Evolutionary conservation across 2,888 invertebrate species (phyloP).

Genomic region (Eurytoma californica): DNA sequence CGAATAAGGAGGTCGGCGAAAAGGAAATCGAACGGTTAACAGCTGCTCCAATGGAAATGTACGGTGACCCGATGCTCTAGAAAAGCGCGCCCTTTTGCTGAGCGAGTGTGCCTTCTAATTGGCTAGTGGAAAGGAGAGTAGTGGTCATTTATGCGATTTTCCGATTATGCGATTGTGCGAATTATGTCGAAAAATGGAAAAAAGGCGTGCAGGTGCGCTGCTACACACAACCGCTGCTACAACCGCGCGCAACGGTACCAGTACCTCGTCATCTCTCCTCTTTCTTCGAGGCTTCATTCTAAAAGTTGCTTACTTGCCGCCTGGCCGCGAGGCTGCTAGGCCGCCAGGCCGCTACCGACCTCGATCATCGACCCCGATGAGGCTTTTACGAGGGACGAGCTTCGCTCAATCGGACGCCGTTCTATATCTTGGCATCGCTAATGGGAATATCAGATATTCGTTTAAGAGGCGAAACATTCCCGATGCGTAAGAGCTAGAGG

Average conservation of each 20-base stretch:
- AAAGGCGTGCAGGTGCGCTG: no score
- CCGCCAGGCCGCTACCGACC: conserved; percentile 59
- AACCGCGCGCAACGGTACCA: conserved; percentile 14
- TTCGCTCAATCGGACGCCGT: conserved; percentile 9
- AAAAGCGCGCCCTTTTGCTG: no score
- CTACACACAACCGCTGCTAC: no score
- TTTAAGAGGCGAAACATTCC: no score
- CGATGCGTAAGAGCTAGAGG: no score
- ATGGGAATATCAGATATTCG: no score
- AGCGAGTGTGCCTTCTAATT: conserved; percentile 24
- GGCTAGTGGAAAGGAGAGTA: neutral
- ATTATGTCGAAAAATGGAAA: neutral
- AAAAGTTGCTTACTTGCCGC: conserved; percentile 52
- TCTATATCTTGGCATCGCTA: neutral
- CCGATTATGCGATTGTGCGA: neutral
- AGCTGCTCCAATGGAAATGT: conserved; percentile 22
- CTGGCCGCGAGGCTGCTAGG: no score
- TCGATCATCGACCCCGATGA: conserved; percentile 67
- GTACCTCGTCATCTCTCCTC: conserved; percentile 42
- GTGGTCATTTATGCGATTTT: no score
- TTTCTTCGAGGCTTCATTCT: conserved; percentile 49
- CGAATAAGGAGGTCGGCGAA: conserved; percentile 4
- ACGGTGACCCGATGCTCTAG: conserved; percentile 42
- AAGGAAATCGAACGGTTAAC: conserved; percentile 25
- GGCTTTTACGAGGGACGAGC: conserved; percentile 50